Conservation (phyloP, 2,888 invertebrate species). For the Zygogramma bicolorata region DNA sequence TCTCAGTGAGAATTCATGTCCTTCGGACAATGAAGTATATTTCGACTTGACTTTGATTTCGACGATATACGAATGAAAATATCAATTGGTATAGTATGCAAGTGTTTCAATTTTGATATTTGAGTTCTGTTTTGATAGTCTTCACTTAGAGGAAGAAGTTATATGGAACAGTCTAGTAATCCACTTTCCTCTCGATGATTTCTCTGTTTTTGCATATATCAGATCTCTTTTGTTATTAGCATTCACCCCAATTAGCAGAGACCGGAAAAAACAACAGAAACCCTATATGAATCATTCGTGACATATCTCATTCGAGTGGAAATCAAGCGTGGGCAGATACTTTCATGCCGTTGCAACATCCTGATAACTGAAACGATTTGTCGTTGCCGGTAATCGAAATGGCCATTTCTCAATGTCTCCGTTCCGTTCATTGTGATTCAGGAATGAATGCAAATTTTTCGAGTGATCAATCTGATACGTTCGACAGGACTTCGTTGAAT, state of each 20-base stretch:
- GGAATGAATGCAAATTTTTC: slow-evolving; percentile 35
- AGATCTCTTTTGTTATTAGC: background rate
- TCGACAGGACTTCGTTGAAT: background rate
- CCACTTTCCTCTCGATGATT: too few relatives aligned
- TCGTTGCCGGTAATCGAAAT: slow-evolving; percentile 30
- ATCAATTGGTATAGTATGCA: too few relatives aligned
- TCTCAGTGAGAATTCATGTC: too few relatives aligned
- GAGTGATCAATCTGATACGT: background rate
- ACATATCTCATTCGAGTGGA: slow-evolving; percentile 39
- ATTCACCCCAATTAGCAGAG: slow-evolving; percentile 28
- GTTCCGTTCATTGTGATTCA: slow-evolving; percentile 21
- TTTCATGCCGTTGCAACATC: slow-evolving; percentile 40
- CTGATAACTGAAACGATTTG: slow-evolving; percentile 38
- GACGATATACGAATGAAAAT: too few relatives aligned
- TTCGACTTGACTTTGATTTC: too few relatives aligned
- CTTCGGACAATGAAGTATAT: too few relatives aligned
- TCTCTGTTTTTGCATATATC: too few relatives aligned
- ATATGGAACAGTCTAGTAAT: too few relatives aligned
- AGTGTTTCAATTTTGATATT: too few relatives aligned
- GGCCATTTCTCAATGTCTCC: slow-evolving; percentile 44
- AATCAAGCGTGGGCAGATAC: slow-evolving; percentile 37
- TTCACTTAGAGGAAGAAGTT: too few relatives aligned
- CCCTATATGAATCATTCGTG: slow-evolving; percentile 46
- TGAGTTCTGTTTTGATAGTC: too few relatives aligned
- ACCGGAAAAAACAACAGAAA: slow-evolving; percentile 46